Evolutionary conservation across 2,888 invertebrate genomes (phyloP).

Genomic region (Diplazon laetatorius): DNA sequence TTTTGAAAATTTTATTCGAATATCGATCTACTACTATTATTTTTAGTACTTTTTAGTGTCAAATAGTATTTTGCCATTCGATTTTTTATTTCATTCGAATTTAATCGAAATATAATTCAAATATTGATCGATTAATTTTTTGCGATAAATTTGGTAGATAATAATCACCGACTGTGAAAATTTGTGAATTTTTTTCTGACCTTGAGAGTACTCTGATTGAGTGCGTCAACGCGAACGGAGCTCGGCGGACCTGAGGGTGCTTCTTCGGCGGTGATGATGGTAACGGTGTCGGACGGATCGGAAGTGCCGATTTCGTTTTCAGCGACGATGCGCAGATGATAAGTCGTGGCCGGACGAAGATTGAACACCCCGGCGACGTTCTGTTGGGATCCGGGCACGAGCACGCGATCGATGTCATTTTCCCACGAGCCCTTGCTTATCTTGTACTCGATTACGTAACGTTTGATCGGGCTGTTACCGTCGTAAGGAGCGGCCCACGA

Average conservation of each 20-base stretch:
- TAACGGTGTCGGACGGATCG: slow-evolving; percentile 95
- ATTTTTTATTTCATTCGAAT: too few species aligned
- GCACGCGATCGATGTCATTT: slow-evolving; percentile 92
- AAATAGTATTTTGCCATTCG: too few species aligned
- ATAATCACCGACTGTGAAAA: background rate
- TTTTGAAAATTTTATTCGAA: too few species aligned
- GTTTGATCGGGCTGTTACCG: slow-evolving; percentile 94
- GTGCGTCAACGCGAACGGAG: slow-evolving; percentile 92
- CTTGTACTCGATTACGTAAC: slow-evolving; percentile 96
- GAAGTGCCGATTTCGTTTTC: slow-evolving; percentile 97
- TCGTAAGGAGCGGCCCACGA: slow-evolving; percentile 97
- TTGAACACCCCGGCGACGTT: slow-evolving; percentile 95
- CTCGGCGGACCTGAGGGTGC: slow-evolving; percentile 93
- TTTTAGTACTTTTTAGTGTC: too few species aligned
- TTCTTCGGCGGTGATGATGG: slow-evolving; percentile 98
- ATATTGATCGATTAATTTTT: too few species aligned
- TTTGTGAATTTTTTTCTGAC: slow-evolving; percentile 61
- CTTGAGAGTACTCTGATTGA: slow-evolving; percentile 93
- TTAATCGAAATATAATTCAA: too few species aligned
- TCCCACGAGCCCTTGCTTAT: slow-evolving; percentile 92
- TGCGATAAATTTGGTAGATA: too few species aligned
- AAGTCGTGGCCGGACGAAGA: slow-evolving; percentile 94
- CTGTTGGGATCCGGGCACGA: slow-evolving; percentile 92
- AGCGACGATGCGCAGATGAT: slow-evolving; percentile 95
- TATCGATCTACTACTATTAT: too few species aligned